Percentiles rank a stretch among this genome's conserved stretches.
Evolutionary conservation across 1,140 invertebrate species (phyloP).

Genomic region (Antheraea mylitta): DNA sequence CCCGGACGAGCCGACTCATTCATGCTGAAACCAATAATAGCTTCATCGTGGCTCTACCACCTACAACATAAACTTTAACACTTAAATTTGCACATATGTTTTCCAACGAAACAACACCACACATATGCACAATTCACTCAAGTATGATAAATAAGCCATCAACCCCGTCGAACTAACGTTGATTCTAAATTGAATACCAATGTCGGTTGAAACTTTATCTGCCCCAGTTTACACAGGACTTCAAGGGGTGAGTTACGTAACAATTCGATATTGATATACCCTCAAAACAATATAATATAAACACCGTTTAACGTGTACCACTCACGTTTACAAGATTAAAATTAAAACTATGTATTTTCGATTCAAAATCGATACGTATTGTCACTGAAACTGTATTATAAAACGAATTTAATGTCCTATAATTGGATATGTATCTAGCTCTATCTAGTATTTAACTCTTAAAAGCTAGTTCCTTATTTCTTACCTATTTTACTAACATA

Average conservation of each 20-base stretch:
- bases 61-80: too few relatives aligned
- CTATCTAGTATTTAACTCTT: too few relatives aligned
- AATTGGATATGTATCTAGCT: too few relatives aligned
- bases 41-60: too few relatives aligned
- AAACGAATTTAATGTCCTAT: background rate
- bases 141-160: background rate
- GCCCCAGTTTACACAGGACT: background rate
- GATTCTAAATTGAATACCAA: background rate
- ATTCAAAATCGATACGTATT: conserved; percentile 3
- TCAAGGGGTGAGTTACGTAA: background rate
- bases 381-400: background rate
- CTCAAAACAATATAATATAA: conserved; percentile 22
- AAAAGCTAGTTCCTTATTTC: too few relatives aligned
- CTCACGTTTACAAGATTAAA: conserved; percentile 27
- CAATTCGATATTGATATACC: conserved; percentile 24
- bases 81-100: too few relatives aligned
- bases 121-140: background rate
- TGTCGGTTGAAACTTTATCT: conserved; percentile 8
- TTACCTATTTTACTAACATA: too few relatives aligned
- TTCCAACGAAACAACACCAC: background rate
- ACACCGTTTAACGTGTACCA: conserved; percentile 29
- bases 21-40: too few relatives aligned
- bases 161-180: background rate
- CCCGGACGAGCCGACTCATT: too few relatives aligned
- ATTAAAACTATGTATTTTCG: conserved; percentile 9